These are phyloP conservation scores for Misgurnus anguillicaudatus DNA, from an alignment of 2,113 vertebrate species.

Conservation along the genomic window DNA sequence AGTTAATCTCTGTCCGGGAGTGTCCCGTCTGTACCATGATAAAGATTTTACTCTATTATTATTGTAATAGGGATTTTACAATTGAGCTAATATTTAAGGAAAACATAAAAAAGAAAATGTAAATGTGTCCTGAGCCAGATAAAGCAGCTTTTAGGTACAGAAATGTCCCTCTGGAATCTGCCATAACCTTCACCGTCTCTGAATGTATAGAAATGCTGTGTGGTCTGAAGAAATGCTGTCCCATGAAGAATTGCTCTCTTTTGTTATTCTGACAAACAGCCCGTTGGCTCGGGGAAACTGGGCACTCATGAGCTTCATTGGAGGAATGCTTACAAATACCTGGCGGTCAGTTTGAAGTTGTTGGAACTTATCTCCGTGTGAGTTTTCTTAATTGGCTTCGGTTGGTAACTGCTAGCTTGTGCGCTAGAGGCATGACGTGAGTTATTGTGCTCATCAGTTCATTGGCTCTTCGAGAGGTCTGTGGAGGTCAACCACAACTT, in stretches of 20 bases:
- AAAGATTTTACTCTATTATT: too few species aligned
- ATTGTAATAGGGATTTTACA: too few species aligned
- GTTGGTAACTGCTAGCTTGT: not conserved
- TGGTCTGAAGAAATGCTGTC: not conserved
- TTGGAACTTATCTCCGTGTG: not conserved
- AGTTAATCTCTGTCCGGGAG: too few species aligned
- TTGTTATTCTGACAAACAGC: not conserved
- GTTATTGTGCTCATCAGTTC: constrained; percentile 38
- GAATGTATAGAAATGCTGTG: not conserved
- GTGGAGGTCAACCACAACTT: constrained; percentile 44
- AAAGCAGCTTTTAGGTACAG: not conserved
- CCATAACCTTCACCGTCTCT: not conserved
- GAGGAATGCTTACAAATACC: not conserved
- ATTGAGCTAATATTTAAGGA: too few species aligned
- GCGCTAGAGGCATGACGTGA: constrained; percentile 7
- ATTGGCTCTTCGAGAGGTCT: constrained; percentile 37
- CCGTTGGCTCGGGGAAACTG: not conserved
- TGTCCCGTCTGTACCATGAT: too few species aligned
- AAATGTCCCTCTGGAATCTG: not conserved
- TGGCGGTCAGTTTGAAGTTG: not conserved
- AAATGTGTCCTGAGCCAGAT: not conserved
- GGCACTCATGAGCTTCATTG: constrained; percentile 2
- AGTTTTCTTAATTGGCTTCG: constrained; percentile 23
- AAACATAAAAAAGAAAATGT: too few species aligned
- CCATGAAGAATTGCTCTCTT: not conserved